Evolutionary conservation across 1,140 invertebrate species (phyloP).

Genomic region (Aphis craccivora): DNA sequence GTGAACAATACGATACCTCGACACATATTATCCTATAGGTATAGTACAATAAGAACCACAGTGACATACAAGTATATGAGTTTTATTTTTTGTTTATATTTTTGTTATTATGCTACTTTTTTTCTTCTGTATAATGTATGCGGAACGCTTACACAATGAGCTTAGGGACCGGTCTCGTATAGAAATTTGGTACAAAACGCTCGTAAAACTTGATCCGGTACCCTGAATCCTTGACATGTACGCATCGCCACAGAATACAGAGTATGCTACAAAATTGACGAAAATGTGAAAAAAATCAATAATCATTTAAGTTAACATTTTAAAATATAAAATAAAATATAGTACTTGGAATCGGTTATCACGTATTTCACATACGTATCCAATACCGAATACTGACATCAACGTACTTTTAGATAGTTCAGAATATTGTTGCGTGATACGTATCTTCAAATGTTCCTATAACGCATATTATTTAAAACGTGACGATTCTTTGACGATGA

Average conservation of each 20-base stretch:
- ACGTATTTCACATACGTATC: neutral
- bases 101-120: neutral
- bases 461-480: neutral
- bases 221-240: neutral
- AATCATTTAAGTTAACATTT: neutral
- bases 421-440: neutral
- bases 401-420: neutral
- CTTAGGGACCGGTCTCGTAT: slow-evolving; percentile 34
- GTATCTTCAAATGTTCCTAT: neutral
- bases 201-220: slow-evolving; percentile 37
- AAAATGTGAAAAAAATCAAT: slow-evolving; percentile 19
- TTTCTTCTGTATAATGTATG: neutral
- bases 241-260: neutral
- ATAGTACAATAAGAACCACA: neutral
- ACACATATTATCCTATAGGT: neutral
- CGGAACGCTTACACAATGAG: slow-evolving; percentile 25
- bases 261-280: neutral
- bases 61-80: neutral
- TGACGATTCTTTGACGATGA: neutral
- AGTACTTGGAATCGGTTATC: neutral
- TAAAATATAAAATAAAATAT: neutral
- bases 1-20: neutral
- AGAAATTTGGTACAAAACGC: neutral
- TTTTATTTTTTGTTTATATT: neutral
- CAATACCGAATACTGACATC: neutral